Percentiles rank a stretch among this genome's conserved stretches.
Evolutionary conservation across 1,140 invertebrate species (phyloP).

Genomic region (Tetramorium alpestre): DNA sequence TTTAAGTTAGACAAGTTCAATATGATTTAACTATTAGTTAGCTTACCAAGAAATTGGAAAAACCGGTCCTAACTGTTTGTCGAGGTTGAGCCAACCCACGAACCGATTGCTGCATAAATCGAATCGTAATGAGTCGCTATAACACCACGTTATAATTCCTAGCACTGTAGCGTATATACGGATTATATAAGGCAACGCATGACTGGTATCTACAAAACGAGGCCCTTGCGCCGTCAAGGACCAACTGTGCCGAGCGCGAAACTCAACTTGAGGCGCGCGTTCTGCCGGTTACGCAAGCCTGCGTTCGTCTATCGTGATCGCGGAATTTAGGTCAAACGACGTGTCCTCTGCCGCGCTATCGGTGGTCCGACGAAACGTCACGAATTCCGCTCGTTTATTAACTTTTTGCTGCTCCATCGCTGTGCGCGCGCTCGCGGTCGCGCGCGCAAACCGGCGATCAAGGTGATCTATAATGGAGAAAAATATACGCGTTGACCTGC

Average conservation of each 20-base stretch:
- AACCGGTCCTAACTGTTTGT: background rate
- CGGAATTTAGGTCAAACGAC: conserved; percentile 81
- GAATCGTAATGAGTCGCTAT: background rate
- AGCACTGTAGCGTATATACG: background rate
- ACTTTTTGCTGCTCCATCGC: conserved; percentile 6
- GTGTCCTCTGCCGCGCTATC: conserved; percentile 75
- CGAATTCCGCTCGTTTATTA: conserved; percentile 70
- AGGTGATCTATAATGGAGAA: conserved; percentile 49
- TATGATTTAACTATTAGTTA: too few relatives aligned
- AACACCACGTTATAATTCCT: background rate
- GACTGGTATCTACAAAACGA: background rate
- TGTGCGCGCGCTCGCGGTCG: conserved; percentile 1
- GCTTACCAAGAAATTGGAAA: too few relatives aligned
- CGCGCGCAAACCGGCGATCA: conserved; percentile 30
- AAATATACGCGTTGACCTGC: conserved; percentile 46
- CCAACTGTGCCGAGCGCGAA: conserved; percentile 34
- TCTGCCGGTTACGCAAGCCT: conserved; percentile 77
- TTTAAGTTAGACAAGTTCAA: too few relatives aligned
- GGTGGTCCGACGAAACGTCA: conserved; percentile 60
- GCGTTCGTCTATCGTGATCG: conserved; percentile 72
- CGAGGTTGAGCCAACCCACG: background rate
- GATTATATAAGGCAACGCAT: conserved; percentile 50
- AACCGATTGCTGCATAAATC: background rate
- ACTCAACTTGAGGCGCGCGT: conserved; percentile 42
- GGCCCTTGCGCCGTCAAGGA: conserved; percentile 60